A percentile compares a stretch with the other conserved stretches of the same genome.
These are phyloP conservation scores for Chitala chitala DNA, from an alignment of 2,113 vertebrate genomes.

Conservation along the genomic window DNA sequence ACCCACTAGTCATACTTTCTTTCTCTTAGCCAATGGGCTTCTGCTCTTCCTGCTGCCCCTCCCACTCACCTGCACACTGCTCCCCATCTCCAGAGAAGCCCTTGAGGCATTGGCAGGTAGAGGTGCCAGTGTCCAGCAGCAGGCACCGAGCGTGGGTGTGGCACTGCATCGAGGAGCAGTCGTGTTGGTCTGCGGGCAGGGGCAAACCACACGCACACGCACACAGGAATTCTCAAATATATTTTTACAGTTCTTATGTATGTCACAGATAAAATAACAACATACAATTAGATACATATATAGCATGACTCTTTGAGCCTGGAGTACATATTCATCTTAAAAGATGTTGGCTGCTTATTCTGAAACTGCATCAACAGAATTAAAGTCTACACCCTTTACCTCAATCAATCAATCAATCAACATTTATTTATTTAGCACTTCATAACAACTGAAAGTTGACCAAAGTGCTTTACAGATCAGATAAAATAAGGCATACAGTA, in stretches of 20 bases:
- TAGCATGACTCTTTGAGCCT: neutral
- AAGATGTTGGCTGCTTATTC: too few relatives aligned
- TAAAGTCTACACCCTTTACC: slow-evolving; percentile 43
- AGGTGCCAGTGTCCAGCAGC: slow-evolving; percentile 51
- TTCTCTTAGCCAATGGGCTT: neutral
- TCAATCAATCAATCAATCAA: too few relatives aligned
- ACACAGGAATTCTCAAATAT: too few relatives aligned
- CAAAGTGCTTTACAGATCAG: too few relatives aligned
- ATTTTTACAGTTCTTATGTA: too few relatives aligned
- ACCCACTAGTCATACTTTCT: neutral
- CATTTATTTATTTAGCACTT: too few relatives aligned
- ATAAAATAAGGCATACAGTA: too few relatives aligned
- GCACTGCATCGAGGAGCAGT: slow-evolving; percentile 66
- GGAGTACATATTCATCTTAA: too few relatives aligned
- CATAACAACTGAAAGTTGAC: too few relatives aligned
- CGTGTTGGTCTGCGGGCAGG: slow-evolving; percentile 64
- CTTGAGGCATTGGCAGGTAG: slow-evolving; percentile 67
- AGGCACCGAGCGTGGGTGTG: slow-evolving; percentile 64
- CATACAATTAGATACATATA: neutral
- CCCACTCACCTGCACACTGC: slow-evolving; percentile 71
- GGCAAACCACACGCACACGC: neutral
- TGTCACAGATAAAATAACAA: neutral
- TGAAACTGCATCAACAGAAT: neutral
- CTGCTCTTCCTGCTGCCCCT: neutral
- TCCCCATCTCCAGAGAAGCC: slow-evolving; percentile 73